Percentiles rank a stretch among this genome's conserved stretches.
phyloP scores from a whole-genome alignment of 1,140 invertebrate genomes.

The Diprion similis region DNA sequence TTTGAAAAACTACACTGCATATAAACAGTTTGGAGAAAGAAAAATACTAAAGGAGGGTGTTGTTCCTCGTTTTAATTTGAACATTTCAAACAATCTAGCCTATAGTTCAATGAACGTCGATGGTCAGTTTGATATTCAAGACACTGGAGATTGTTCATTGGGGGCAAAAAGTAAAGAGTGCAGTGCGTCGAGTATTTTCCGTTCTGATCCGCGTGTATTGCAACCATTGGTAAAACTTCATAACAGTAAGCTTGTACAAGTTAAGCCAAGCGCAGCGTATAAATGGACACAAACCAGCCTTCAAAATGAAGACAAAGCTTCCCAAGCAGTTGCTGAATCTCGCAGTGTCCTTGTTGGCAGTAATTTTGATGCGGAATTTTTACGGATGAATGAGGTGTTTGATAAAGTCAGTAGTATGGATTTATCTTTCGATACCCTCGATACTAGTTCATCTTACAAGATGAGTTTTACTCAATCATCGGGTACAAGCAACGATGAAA shows the following conservation, averaged over 20 bases:
- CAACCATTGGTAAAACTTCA: neutral
- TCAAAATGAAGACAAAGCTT: neutral
- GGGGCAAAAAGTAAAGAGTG: neutral
- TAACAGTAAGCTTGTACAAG: neutral
- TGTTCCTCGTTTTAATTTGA: conserved; percentile 3
- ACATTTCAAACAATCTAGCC: conserved; percentile 1
- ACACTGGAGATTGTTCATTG: neutral
- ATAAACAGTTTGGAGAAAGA: conserved; percentile 1
- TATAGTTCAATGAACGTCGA: neutral
- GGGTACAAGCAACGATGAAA: neutral
- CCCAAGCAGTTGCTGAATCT: neutral
- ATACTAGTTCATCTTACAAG: conserved; percentile 3
- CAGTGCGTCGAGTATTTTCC: neutral
- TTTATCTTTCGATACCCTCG: conserved; percentile 1
- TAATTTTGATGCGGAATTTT: neutral
- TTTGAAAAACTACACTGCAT: neutral
- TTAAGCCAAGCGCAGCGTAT: neutral
- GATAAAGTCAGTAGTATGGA: neutral
- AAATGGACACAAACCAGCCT: neutral
- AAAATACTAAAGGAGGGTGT: neutral
- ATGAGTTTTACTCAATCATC: neutral
- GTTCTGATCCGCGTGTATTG: neutral
- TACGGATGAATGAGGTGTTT: neutral
- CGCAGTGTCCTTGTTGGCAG: neutral
- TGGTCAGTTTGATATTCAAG: neutral